phyloP scores from a whole-genome alignment of 2,888 invertebrate species.

The Hydropsyche betteni region DNA sequence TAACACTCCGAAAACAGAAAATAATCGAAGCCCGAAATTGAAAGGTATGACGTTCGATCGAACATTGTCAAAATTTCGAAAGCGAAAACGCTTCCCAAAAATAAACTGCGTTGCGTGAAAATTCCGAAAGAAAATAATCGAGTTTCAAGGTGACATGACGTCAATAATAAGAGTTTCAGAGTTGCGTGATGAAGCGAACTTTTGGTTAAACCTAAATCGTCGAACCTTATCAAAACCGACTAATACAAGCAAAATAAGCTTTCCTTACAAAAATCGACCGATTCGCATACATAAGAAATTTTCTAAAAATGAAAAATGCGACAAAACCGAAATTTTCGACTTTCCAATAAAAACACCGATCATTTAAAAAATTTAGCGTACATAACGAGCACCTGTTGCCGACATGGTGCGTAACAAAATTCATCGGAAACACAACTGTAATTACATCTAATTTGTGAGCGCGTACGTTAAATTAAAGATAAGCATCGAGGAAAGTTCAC shows the following conservation, averaged over 20 bases:
- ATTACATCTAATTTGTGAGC: no score
- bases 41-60: not conserved
- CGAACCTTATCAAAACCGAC: no score
- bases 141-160: constrained; percentile 27
- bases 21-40: not conserved
- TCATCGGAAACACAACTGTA: no score
- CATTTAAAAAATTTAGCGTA: constrained; percentile 3
- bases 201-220: no score
- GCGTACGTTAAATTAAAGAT: no score
- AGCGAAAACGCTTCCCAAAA: constrained; percentile 1
- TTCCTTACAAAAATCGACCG: not conserved
- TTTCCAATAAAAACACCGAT: not conserved
- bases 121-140: constrained; percentile 15
- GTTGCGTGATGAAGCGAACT: constrained; percentile 16
- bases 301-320: not conserved
- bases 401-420: not conserved
- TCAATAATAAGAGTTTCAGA: constrained; percentile 10
- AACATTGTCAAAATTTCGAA: not conserved
- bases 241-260: no score
- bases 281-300: not conserved
- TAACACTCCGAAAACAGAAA: not conserved
- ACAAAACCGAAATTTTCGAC: not conserved
- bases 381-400: constrained; percentile 19
- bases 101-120: constrained; percentile 13
- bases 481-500: no score